Evolutionary conservation across 1,140 invertebrate genomes (phyloP), one percentile per base, ranked within the genome.

Genomic region (Dendrolimus kikuchii): DNA sequence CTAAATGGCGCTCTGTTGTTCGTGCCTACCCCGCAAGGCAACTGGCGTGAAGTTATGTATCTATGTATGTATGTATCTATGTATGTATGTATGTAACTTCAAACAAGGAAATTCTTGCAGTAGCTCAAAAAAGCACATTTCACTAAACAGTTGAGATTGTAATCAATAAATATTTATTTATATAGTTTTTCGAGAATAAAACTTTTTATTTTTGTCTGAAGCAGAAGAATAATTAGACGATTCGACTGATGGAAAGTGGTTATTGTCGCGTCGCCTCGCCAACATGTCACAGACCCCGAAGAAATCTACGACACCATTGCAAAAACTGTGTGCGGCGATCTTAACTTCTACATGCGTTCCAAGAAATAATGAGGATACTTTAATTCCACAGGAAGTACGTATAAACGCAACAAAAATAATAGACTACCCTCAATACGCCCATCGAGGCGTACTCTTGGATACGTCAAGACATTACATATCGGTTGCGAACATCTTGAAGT

Each of bases 381-480:
- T n/a, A 2, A 42, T 55, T 55, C 40, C 7, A 40, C 61, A 84
- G 81, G 68, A 74, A 39, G 51, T 82, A 40, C 58, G 65, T 5
- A 66, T 84, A 48, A 84, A 81, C 38, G 43, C 40, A 10, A 78
- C 77, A 1, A 38, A 60, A 37, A 77, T 83, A 36, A 43, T 40
- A 5, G 95, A 97, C 74, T 90, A 84, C 10, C 95, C 96, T 0
- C 82, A 92, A 57, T 94, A 95, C 71, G 67, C 87, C 1, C 92
- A 94, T 71, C 90, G 96, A 45, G 95, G 95, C 4, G 73, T 97
- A 6, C 75, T 98, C 36, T 66, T 98, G 9, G 96, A 97, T 73
- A 96, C 95, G 1, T 90, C 94, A 2, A 88, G 96, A 5, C 96
- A 98, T 83, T 98, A 90, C 78, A 77, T 96, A 5, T 89, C 93